Evolutionary conservation across 2,888 invertebrate genomes (phyloP).

Genomic region (Chesias legatella): DNA sequence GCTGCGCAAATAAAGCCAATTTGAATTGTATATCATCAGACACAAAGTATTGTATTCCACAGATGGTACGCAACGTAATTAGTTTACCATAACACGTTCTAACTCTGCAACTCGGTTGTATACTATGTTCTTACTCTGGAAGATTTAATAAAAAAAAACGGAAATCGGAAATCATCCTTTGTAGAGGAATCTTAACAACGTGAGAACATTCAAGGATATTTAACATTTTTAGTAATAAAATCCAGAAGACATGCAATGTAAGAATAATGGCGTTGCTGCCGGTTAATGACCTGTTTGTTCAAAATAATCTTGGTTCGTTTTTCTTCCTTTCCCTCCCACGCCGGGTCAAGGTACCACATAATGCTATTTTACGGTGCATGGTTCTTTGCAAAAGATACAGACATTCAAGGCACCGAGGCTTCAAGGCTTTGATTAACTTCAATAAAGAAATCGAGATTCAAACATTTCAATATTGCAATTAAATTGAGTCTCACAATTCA

Average conservation of each 20-base stretch:
- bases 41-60: conserved; percentile 8
- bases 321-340: conserved; percentile 65
- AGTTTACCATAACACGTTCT: too few species aligned
- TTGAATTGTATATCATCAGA: conserved; percentile 27
- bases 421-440: conserved; percentile 8
- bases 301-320: conserved; percentile 56
- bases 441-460: conserved; percentile 5
- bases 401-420: conserved; percentile 6
- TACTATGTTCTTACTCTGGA: too few species aligned
- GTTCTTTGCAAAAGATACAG: conserved; percentile 24
- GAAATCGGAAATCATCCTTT: too few species aligned
- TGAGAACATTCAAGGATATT: conserved; percentile 10
- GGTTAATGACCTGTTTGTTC: conserved; percentile 61
- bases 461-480: conserved; percentile 10
- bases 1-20: conserved; percentile 37
- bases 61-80: too few species aligned
- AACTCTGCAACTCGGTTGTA: too few species aligned
- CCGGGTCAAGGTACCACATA: conserved; percentile 58
- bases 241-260: conserved; percentile 37
- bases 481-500: too few species aligned
- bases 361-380: conserved; percentile 39
- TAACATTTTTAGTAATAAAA: conserved; percentile 30
- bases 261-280: conserved; percentile 37
- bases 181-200: too few species aligned
- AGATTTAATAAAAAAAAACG: too few species aligned